phyloP scores from a whole-genome alignment of 23 tunicate genomes.

The Phallusia fumigata region DNA sequence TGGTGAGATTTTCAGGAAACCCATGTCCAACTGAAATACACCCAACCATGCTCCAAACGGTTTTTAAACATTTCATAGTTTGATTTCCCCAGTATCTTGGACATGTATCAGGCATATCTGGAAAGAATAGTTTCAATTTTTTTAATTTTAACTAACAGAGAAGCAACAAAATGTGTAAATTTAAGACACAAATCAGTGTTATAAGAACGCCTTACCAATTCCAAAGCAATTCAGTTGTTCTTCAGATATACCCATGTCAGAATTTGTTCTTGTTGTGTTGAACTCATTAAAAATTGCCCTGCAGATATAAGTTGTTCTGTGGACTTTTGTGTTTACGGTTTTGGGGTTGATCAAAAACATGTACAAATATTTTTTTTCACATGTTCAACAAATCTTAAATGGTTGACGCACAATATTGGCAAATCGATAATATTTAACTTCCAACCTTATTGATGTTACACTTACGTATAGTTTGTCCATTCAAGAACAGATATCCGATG shows the following conservation, averaged over 20 bases:
- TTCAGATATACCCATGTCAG: neutral
- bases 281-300: neutral
- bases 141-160: too few species aligned
- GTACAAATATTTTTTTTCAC: too few species aligned
- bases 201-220: neutral
- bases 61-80: neutral
- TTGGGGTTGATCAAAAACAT: too few species aligned
- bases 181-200: too few species aligned
- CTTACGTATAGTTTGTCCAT: neutral
- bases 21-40: neutral
- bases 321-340: too few species aligned
- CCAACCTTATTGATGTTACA: neutral
- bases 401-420: too few species aligned
- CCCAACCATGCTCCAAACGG: neutral
- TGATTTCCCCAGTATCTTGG: neutral
- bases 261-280: neutral
- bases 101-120: neutral
- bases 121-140: too few species aligned
- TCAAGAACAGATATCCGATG: neutral
- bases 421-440: too few species aligned
- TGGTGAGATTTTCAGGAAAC: neutral
- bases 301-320: neutral
- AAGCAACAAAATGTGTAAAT: too few species aligned
- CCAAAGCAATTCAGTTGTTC: constrained; percentile 6
- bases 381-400: too few species aligned